These are phyloP conservation scores for Glareola pratincola DNA, from an alignment of 2,113 vertebrate species.

Conservation along the genomic window DNA sequence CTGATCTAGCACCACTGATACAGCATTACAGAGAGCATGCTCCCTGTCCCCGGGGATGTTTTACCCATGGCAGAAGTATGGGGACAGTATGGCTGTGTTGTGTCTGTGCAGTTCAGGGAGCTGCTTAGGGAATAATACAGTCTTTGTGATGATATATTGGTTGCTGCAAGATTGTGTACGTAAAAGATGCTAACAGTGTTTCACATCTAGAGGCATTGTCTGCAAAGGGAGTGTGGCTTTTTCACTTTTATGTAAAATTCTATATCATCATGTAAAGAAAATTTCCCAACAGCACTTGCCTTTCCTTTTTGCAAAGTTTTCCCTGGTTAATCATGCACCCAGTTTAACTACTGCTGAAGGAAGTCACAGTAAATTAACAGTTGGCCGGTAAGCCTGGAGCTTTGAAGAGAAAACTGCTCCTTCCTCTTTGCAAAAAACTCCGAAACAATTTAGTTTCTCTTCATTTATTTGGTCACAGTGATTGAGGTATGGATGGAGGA, in stretches of 20 bases:
- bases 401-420: neutral
- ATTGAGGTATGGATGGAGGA: neutral
- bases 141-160: neutral
- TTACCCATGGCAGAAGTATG: neutral
- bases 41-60: neutral
- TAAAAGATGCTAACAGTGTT: neutral
- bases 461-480: neutral
- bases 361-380: slow-evolving; percentile 13
- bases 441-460: neutral
- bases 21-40: neutral
- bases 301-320: neutral
- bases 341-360: neutral
- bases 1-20: neutral
- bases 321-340: neutral
- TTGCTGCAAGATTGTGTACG: accelerated
- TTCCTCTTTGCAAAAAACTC: neutral
- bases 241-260: neutral
- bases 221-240: neutral
- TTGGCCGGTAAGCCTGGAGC: neutral
- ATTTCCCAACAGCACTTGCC: neutral
- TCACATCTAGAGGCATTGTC: neutral
- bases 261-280: neutral
- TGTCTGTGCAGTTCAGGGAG: neutral
- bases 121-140: neutral
- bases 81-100: neutral